Evolutionary conservation across 1,140 invertebrate species (phyloP), one percentile per base, ranked within the genome.

Genomic region (Kradibia gibbosae): DNA sequence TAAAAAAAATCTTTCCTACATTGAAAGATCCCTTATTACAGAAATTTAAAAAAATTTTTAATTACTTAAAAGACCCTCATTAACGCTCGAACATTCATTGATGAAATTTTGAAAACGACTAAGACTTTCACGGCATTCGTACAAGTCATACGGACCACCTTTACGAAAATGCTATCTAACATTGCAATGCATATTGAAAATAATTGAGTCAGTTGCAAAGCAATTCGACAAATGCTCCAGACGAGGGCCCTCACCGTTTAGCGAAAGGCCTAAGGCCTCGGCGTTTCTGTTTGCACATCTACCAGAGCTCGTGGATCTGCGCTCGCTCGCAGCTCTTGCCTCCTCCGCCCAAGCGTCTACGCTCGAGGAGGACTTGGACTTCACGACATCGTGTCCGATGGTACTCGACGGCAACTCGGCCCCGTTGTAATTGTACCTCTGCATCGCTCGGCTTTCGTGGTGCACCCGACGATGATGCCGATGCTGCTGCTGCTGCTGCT

Each of bases 361-460:
- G 55, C 88, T 89, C 15, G 88, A 88, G 20, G 87, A 86, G 42
- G 90, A 89, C 22, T 85, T 87, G 11, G 89, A 89, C 76, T 88
- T 89, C 70, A 86, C 86, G 36, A 88, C 82, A 85, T 82, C 78
- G 83, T 78, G 76, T 11, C 82, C 55, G 5, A 22, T 31, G 39
- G 36, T 42, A 8, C 7, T 36, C 42, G 22, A 5, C 62, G 7
- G 60, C 15, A 34, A 31, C 34, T 15, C 17, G 45, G 22, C 39
- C 5, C 57, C 53, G 70, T 65, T 8, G 45, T 48, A 45, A 31
- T 65, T 70, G 71, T 34, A 84, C 42, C 88, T 84, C 22, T 88
- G 88, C 67, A 87, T 88, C 17, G 89, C 89, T 10, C 89, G 85
- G 71, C 87, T 86, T 65, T 88, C 87, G 77, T 85, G 81, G 57